Conservation (phyloP, 2,888 invertebrate genomes). For the Tricholauxania praeusta region DNA sequence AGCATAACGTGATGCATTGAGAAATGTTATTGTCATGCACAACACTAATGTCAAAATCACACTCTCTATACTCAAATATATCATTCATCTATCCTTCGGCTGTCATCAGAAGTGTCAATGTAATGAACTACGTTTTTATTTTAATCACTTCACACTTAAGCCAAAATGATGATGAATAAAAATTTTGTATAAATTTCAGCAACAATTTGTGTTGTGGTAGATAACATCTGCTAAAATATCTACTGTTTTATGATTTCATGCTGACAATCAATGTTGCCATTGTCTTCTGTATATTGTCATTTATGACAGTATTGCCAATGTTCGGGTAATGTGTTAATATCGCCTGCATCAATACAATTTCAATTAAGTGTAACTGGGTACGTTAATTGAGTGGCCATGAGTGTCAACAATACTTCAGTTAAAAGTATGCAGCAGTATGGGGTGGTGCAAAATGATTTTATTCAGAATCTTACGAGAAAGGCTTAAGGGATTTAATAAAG, state of each 20-base stretch:
- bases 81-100: neutral
- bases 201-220: no score
- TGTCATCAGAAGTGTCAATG: constrained; percentile 49
- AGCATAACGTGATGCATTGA: neutral
- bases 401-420: neutral
- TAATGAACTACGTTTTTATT: constrained; percentile 51
- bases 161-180: constrained; percentile 16
- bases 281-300: constrained; percentile 34
- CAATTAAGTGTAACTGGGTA: constrained; percentile 38
- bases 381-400: constrained; percentile 11
- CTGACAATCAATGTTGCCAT: constrained; percentile 52
- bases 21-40: neutral
- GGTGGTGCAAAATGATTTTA: neutral
- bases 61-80: neutral
- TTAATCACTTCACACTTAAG: constrained; percentile 46
- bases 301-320: neutral
- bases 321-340: neutral
- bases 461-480: neutral
- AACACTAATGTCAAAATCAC: neutral
- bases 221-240: constrained; percentile 52
- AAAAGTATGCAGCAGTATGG: neutral
- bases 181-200: no score
- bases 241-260: constrained; percentile 47
- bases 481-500: neutral
- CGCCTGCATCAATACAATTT: constrained; percentile 26